Conservation (phyloP, 2,888 invertebrate genomes). For the Lucinisca nassula region DNA sequence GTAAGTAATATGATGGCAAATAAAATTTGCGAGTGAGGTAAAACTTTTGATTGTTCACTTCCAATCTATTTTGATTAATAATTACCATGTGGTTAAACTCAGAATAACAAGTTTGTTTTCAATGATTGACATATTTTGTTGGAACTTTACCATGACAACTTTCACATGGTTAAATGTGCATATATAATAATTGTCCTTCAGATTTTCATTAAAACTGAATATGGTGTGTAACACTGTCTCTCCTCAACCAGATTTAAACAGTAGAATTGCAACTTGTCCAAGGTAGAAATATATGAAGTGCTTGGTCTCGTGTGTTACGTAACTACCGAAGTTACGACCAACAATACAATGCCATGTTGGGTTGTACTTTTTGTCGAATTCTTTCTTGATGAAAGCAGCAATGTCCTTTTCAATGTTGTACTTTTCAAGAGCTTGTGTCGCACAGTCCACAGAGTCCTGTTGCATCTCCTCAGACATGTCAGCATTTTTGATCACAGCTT, state of each 20-base stretch:
- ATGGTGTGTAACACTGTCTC: not conserved
- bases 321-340: slow-evolving; percentile 98
- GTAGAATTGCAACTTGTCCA: slow-evolving; percentile 99
- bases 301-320: slow-evolving; percentile 94
- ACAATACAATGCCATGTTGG: slow-evolving; percentile 99
- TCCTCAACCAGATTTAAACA: slow-evolving; percentile 98
- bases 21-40: too few species aligned
- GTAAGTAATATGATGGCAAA: too few species aligned
- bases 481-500: slow-evolving; percentile 99
- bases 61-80: not conserved
- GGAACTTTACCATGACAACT: not conserved
- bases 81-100: not conserved
- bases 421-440: slow-evolving; percentile 99
- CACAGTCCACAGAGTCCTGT: slow-evolving; percentile 99
- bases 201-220: not conserved
- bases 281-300: slow-evolving; percentile 99
- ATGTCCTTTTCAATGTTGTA: slow-evolving; percentile 99
- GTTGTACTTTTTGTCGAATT: slow-evolving; percentile 99
- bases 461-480: slow-evolving; percentile 99
- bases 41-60: too few species aligned
- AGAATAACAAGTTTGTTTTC: not conserved
- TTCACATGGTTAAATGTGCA: not conserved
- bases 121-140: not conserved
- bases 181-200: not conserved
- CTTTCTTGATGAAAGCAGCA: slow-evolving; percentile 99